Percentiles rank a stretch among this genome's conserved stretches.
phyloP scores from a whole-genome alignment of 2,113 vertebrate species.

The Notarius quadriscutis region DNA sequence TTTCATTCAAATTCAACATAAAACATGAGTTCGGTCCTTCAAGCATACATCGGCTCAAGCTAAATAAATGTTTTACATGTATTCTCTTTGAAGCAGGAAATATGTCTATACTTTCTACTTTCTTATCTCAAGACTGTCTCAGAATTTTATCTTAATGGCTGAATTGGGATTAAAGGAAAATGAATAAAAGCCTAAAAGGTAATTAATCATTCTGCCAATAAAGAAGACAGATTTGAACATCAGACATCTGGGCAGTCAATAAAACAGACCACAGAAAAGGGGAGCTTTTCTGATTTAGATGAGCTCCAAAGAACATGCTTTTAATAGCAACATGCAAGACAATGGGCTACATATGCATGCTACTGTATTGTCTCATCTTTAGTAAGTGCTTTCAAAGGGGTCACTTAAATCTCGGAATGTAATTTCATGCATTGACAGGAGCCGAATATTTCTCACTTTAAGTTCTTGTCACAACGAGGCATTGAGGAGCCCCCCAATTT shows the following conservation, averaged over 20 bases:
- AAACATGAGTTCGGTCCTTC: constrained; percentile 46
- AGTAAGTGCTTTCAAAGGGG: constrained; percentile 65
- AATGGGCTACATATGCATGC: constrained; percentile 66
- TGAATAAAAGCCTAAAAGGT: constrained; percentile 26
- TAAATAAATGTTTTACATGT: constrained; percentile 55
- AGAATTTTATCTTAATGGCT: constrained; percentile 48
- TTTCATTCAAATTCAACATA: constrained; percentile 58
- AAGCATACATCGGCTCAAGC: constrained; percentile 52
- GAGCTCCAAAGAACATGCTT: constrained; percentile 56
- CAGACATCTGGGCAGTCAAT: constrained; percentile 37
- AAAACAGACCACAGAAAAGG: constrained; percentile 51
- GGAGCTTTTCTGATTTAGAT: constrained; percentile 59
- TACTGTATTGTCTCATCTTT: constrained; percentile 61
- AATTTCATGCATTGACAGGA: constrained; percentile 70
- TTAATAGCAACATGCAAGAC: constrained; percentile 64
- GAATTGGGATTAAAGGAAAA: constrained; percentile 30
- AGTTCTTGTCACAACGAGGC: constrained; percentile 63
- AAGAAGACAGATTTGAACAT: constrained; percentile 28
- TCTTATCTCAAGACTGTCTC: constrained; percentile 49
- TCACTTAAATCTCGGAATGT: constrained; percentile 72
- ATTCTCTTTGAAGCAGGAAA: constrained; percentile 49
- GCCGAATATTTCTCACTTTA: constrained; percentile 68
- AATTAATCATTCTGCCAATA: constrained; percentile 34
- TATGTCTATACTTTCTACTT: constrained; percentile 49
- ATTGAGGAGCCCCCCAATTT: constrained; percentile 58